These are phyloP conservation scores for Tridacna crocea DNA, from an alignment of 2,888 invertebrate species.

Conservation along the genomic window DNA sequence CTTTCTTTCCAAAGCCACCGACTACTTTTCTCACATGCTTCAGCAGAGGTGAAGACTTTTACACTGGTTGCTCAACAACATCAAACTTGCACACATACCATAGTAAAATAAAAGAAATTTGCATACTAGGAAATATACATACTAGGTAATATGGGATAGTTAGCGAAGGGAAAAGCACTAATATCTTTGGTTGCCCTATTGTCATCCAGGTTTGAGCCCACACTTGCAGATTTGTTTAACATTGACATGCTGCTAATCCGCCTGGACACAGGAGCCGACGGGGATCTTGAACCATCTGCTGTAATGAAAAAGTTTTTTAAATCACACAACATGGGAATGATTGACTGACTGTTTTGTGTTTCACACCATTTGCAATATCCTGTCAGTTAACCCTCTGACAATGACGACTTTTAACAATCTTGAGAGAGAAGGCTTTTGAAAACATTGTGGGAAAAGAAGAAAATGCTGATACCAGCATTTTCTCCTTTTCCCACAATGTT, in stretches of 20 bases:
- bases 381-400: background rate
- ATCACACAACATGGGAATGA: background rate
- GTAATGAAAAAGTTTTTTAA: background rate
- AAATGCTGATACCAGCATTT: too few relatives aligned
- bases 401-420: background rate
- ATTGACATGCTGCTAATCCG: slow-evolving; percentile 96
- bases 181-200: slow-evolving; percentile 53
- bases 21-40: too few relatives aligned
- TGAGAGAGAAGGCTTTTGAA: background rate
- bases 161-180: slow-evolving; percentile 61
- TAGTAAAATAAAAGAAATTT: too few relatives aligned
- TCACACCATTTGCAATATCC: background rate
- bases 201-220: slow-evolving; percentile 76
- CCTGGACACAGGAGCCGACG: slow-evolving; percentile 88
- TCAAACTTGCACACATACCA: too few relatives aligned
- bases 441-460: background rate
- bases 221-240: slow-evolving; percentile 89
- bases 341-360: too few relatives aligned
- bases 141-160: slow-evolving; percentile 70
- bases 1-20: too few relatives aligned
- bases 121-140: slow-evolving; percentile 30
- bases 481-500: too few relatives aligned
- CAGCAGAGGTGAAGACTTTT: too few relatives aligned
- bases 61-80: too few relatives aligned
- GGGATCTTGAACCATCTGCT: slow-evolving; percentile 66